Conservation (phyloP, 2,113 vertebrate species). For the Acrocephalus arundinaceus region DNA sequence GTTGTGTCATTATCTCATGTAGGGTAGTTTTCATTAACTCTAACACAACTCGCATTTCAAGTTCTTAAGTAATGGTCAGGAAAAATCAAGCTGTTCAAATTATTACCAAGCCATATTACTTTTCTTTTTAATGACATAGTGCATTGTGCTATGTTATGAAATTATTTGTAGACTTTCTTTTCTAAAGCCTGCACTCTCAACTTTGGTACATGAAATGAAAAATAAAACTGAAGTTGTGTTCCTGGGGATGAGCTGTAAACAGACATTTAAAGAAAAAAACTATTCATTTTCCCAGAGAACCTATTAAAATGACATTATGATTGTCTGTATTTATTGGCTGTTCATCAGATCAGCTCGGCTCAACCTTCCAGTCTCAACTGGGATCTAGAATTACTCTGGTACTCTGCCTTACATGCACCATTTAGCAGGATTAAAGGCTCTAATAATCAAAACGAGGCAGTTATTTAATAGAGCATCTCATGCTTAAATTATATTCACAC, state of each 20-base stretch:
- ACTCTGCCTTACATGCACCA: not conserved
- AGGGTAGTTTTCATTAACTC: conserved; percentile 46
- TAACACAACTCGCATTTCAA: conserved; percentile 47
- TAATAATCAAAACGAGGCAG: not conserved
- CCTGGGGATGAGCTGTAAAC: conserved; percentile 8
- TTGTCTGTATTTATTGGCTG: not conserved
- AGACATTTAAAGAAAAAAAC: not conserved
- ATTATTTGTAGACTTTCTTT: conserved; percentile 28
- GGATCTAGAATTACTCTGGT: conserved; percentile 5
- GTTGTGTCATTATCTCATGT: not conserved
- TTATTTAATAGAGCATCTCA: not conserved
- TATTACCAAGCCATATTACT: conserved; percentile 46
- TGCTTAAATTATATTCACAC: not conserved
- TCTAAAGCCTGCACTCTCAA: not conserved
- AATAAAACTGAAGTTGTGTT: conserved; percentile 16
- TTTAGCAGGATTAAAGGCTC: conserved; percentile 10
- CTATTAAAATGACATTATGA: conserved; percentile 1
- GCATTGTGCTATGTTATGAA: not conserved
- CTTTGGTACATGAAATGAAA: conserved; percentile 33
- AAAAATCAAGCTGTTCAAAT: conserved; percentile 56
- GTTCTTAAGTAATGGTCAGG: conserved; percentile 61
- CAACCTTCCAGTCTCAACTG: not conserved
- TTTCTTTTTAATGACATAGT: conserved; percentile 30
- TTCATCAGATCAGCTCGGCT: not conserved
- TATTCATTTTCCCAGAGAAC: not conserved